Base-by-base conservation (phyloP, 2,797 vertebrate species). In the Helarctos malayanus region DNA sequence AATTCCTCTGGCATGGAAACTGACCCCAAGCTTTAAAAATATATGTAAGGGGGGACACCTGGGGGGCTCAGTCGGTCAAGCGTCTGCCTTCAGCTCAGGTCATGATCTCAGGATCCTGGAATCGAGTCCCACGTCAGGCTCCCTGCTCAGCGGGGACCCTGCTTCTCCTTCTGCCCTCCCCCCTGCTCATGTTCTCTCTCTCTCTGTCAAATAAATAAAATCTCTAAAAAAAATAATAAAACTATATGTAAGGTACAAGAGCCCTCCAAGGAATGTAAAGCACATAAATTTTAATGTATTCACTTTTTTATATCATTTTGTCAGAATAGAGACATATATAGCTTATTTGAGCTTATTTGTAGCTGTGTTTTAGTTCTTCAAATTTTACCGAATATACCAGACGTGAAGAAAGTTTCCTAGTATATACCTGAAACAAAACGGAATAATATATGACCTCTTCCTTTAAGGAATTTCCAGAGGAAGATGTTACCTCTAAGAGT, bases 1-100 rank as follows among this genome's bases (percentile, higher is more conserved):
- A 94, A 54, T 91, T 91, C 32, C 56, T 96, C 4, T 94, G 80
- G 14, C 69, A n/a, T 86, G 23, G 73, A 76, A 87, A 49, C 18
- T 56, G 65, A 59, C 87, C 59, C 47, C 57, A 81, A 38, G 21
- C 84, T 93, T 96, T 68, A 29, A 84, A 84, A 75, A 25, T 89
- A 23, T n/a, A 65, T n/a, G 29, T 65, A 65, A n/a, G 61, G 29
- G 14, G 41, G 15, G 61, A 14, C 14, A 16, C 15, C 61, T 65
- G 61, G 29, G 14, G 32, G 61, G 61, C 29, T 63, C 61, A 32
- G 29, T 63, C 0, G 23, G 61, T 63, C 32, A 65, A 65, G 32
- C 29, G 14, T 65, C 63, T 65, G 63, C 63, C 32, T n/a, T n/a
- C 63, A 18, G 63, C 61, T 65, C 32, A 65, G 63, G 63, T 65